These are phyloP conservation scores for Bungarus multicinctus DNA, from an alignment of 2,113 vertebrate genomes.

Conservation along the genomic window DNA sequence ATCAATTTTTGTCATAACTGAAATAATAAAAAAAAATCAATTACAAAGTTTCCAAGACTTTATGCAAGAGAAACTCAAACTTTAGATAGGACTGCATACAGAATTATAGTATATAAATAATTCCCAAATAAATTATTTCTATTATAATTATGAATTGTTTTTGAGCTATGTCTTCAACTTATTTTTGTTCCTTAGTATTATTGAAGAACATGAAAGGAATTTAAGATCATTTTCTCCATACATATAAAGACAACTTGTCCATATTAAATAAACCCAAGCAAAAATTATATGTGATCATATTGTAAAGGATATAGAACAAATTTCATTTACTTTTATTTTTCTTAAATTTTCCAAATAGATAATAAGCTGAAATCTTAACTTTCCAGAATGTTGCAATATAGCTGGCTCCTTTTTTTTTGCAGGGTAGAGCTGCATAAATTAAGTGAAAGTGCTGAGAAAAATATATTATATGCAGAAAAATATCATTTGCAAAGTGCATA, in stretches of 20 bases:
- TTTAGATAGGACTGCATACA: neutral
- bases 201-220: neutral
- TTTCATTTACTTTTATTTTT: neutral
- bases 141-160: neutral
- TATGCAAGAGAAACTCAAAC: neutral
- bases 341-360: neutral
- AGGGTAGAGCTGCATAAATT: neutral
- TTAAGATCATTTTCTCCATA: neutral
- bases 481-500: neutral
- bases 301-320: neutral
- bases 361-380: neutral
- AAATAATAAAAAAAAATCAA: neutral
- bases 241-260: neutral
- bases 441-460: neutral
- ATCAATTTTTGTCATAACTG: neutral
- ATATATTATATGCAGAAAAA: neutral
- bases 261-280: neutral
- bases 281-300: neutral
- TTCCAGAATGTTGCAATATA: neutral
- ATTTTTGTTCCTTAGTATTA: neutral
- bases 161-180: neutral
- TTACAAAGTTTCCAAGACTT: neutral
- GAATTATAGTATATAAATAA: neutral
- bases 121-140: neutral
- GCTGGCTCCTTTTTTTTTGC: neutral